phyloP scores from a whole-genome alignment of 2,113 vertebrate genomes.

The Labeo catla region DNA sequence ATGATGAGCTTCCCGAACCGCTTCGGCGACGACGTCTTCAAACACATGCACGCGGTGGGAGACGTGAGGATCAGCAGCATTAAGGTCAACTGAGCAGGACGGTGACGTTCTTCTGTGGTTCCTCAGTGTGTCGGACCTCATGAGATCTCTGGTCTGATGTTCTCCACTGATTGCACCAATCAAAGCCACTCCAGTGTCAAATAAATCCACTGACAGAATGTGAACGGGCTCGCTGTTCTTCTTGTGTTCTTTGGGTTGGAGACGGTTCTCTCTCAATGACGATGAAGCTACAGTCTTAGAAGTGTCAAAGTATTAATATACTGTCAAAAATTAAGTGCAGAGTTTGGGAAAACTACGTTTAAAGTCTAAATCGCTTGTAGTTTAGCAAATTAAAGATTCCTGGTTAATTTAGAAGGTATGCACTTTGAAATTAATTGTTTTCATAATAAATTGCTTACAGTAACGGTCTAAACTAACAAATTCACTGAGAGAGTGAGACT shows the following conservation, averaged over 20 bases:
- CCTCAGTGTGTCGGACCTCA: not conserved
- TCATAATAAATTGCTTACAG: not conserved
- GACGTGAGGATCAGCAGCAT: slow-evolving; percentile 68
- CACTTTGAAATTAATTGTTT: not conserved
- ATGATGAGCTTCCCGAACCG: slow-evolving; percentile 77
- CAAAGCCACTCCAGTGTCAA: not conserved
- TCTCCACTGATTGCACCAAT: not conserved
- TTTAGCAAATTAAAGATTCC: not conserved
- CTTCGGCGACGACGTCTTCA: slow-evolving; percentile 72
- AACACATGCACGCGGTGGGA: slow-evolving; percentile 65
- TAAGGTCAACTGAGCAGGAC: slow-evolving; percentile 69
- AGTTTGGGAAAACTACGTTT: too few species aligned
- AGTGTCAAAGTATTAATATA: too few species aligned
- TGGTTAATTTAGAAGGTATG: not conserved
- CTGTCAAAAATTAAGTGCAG: too few species aligned
- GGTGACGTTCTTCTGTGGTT: not conserved
- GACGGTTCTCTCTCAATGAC: not conserved
- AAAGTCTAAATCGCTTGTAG: not conserved
- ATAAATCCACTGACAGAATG: slow-evolving; percentile 13
- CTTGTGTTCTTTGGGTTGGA: not conserved
- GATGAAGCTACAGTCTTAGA: not conserved
- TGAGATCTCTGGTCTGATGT: too few species aligned
- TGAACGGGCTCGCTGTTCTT: not conserved
- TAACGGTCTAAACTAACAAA: not conserved
- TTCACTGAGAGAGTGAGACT: not conserved